Evolutionary conservation across 2,888 invertebrate species (phyloP).

Genomic region (Zonitis immaculata): DNA sequence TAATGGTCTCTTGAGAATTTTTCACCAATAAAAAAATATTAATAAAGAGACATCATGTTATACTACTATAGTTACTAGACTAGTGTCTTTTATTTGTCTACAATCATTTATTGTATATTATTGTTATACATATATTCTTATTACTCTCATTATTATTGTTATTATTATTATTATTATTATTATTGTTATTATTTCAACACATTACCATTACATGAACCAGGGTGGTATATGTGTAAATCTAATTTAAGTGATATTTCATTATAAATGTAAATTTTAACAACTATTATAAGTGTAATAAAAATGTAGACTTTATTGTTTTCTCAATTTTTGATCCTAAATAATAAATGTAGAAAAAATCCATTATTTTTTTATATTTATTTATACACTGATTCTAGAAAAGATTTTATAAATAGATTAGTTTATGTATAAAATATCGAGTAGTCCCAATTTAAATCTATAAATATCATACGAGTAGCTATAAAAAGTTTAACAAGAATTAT

Average conservation of each 20-base stretch:
- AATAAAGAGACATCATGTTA: background rate
- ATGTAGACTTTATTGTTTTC: constrained; percentile 15
- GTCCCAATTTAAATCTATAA: too few species aligned
- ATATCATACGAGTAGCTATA: too few species aligned
- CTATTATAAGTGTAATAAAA: constrained; percentile 24
- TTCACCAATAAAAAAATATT: background rate
- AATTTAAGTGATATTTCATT: constrained; percentile 20
- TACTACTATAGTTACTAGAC: background rate
- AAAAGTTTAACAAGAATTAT: too few species aligned
- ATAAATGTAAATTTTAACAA: constrained; percentile 20
- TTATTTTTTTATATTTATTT: too few species aligned
- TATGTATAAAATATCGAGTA: too few species aligned
- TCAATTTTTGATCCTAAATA: constrained; percentile 1
- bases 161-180: constrained; percentile 7
- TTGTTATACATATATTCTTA: too few species aligned
- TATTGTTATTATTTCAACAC: constrained; percentile 14
- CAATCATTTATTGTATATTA: too few species aligned
- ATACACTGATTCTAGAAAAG: too few species aligned
- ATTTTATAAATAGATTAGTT: too few species aligned
- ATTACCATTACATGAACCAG: constrained; percentile 12
- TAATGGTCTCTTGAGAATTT: background rate
- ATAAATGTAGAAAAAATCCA: background rate
- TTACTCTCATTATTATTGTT: background rate
- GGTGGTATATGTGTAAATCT: constrained; percentile 18
- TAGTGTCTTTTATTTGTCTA: background rate